Evolutionary conservation across 2,113 vertebrate genomes (phyloP).

Genomic region (Genyomyrus donnyi): DNA sequence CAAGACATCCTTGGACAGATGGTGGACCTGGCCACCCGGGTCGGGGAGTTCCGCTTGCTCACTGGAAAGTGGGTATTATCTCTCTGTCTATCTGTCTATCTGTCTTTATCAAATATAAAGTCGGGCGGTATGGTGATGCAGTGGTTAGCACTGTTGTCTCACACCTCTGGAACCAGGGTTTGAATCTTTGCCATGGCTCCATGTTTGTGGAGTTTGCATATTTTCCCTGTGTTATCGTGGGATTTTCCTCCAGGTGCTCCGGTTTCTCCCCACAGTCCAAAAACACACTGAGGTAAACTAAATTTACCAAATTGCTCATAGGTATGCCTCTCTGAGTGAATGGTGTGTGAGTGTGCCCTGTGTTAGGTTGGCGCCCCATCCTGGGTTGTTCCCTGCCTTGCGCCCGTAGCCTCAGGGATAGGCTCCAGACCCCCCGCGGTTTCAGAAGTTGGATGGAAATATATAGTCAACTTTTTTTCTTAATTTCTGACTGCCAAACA

Average conservation of each 20-base stretch:
- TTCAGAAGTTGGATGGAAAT: neutral
- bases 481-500: neutral
- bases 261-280: neutral
- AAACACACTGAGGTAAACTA: neutral
- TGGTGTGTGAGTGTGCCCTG: neutral
- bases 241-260: neutral
- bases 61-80: conserved; percentile 71
- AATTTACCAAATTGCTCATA: neutral
- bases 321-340: too few relatives aligned
- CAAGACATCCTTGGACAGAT: conserved; percentile 71
- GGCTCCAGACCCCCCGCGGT: neutral
- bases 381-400: neutral
- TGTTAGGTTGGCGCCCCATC: neutral
- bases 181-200: neutral
- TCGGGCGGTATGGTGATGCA: neutral
- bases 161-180: neutral
- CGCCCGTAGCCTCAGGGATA: neutral
- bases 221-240: neutral
- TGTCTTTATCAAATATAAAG: neutral
- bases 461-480: neutral
- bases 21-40: conserved; percentile 75
- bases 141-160: neutral
- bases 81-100: neutral
- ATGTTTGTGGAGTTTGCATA: neutral
- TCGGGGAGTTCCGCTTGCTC: conserved; percentile 71